Evolutionary conservation across 2,797 vertebrate species (phyloP), one percentile per base, ranked within the genome.

Genomic region (Xiphorhynchus erythropygius): DNA sequence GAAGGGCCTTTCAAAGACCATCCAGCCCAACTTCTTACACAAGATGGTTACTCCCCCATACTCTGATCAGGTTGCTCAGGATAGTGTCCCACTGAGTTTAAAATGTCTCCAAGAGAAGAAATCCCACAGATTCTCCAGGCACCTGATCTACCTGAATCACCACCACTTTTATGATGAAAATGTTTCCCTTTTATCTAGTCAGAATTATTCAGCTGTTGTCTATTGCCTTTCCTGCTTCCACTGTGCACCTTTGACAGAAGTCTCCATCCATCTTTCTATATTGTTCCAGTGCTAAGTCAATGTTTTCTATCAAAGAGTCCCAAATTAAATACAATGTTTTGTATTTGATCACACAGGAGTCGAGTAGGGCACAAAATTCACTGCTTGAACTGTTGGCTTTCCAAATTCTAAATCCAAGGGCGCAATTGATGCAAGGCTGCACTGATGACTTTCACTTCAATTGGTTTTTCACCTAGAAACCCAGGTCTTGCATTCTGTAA

Each of bases 61-160:
- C 32, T 63, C 21, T 49, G 18, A 37, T 41, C 13, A 62, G 9
- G 2, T 82, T 85, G n/a, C 18, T 62, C 21, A 35, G n/a, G 18
- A 12, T 28, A 62, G 16, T 18, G 9, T 64, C 14, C 13, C 44
- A 5, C 11, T 68, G 44, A 92, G 6, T 33, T 82, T 76, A 68
- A 68, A 78, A 21, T 13, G 28, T 18, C 11, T 62, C 11, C 30
- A 62, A 55, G 22, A 55, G 10, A 35, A 80, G 73, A 77, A 65
- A 88, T 56, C 5, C 56, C n/a, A 55, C 5, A 59, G 10, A 14
- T 3, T 57, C 4, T 62, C 0, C 0, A 5, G 19, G 10, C 5
- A 83, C 21, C 12, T 65, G 7, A 16, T 62, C 27, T 9, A 39
- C 5, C 7, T 42, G 16, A 57, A 14, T 80, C 15, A 42, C 15